These are phyloP conservation scores for Hirudo medicinalis DNA, from an alignment of 1,140 invertebrate genomes.

Conservation along the genomic window DNA sequence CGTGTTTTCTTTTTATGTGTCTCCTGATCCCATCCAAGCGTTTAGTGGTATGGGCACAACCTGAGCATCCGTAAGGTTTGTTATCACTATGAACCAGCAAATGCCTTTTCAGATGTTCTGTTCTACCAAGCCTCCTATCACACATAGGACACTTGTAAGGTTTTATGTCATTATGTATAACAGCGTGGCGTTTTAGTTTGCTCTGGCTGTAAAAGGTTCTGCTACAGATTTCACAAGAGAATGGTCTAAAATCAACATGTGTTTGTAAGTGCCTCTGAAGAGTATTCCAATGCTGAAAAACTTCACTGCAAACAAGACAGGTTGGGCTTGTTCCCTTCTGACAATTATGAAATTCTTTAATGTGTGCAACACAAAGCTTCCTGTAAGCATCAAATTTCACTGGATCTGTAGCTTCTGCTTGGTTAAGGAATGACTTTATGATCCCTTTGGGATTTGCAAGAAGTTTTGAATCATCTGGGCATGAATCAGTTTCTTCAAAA, in stretches of 20 bases:
- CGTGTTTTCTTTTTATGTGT: slow-evolving; percentile 20
- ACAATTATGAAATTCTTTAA: slow-evolving; percentile 13
- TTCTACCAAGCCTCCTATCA: slow-evolving; percentile 11
- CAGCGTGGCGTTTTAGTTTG: slow-evolving; percentile 20
- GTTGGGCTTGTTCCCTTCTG: slow-evolving; percentile 2
- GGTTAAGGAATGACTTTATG: slow-evolving; percentile 11
- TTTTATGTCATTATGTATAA: slow-evolving; percentile 21
- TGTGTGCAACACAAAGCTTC: slow-evolving; percentile 14
- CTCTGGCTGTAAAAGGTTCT: slow-evolving; percentile 20
- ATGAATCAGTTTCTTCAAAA: not conserved
- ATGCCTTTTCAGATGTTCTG: slow-evolving; percentile 21
- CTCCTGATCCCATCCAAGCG: slow-evolving; percentile 16
- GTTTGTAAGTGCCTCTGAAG: slow-evolving; percentile 21
- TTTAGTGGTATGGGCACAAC: slow-evolving; percentile 16
- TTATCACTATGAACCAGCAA: slow-evolving; percentile 20
- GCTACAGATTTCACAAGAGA: slow-evolving; percentile 14
- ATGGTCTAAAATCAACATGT: slow-evolving; percentile 19
- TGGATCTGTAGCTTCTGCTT: slow-evolving; percentile 10
- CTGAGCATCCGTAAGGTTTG: slow-evolving; percentile 18
- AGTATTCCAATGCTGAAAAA: slow-evolving; percentile 12
- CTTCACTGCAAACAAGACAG: slow-evolving; percentile 18
- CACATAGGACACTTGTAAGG: slow-evolving; percentile 22
- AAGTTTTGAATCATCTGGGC: slow-evolving; percentile 11
- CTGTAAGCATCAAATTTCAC: slow-evolving; percentile 8
- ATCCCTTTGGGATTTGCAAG: slow-evolving; percentile 15